Base-by-base conservation (phyloP, 2,113 vertebrate species). In the Psilopsiagon aurifrons region DNA sequence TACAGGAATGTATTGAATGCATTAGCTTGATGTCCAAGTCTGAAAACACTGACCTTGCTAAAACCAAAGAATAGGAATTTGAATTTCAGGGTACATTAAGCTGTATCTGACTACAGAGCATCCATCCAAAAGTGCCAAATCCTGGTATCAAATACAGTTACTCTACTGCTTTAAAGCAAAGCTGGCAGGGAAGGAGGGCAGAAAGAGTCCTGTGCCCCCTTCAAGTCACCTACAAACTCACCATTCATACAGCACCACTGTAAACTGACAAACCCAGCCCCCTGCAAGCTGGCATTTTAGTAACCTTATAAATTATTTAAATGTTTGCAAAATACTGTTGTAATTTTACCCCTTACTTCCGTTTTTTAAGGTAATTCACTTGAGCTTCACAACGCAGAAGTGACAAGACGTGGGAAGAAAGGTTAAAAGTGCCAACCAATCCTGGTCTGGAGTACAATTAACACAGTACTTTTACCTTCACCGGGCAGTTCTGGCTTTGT, bases 401-500 rank as follows among this genome's bases (percentile, higher is more conserved):
- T 74, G 71, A 90, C 82, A 80, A 76, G 70, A 91, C 2, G 11
- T 55, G 67, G 93, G 57, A 94, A 88, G 68, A 74, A 91, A 94
- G 84, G 92, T 95, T 90, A 80, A 63, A 77, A 83, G 73, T 88
- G 81, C 62, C 74, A 92, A 59, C n/a, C 3, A 29, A 59, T 63
- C 75, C 67, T 5, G 1, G 77, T 37, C 54, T n/a, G 35, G 63
- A 92, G 55, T 59, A 93, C 87, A 93, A 95, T 94, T 93, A 95
- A 67, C 18, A 47, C n/a, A 73, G 54, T 49, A 54, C 67, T 95
- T 95, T 87, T 6, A 83, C 59, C 67, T 91, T 62, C 82, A 62
- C n/a, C 28, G 87, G 82, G 87, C 82, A 94, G 46, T 28, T 91
- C 75, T 91, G 79, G 54, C 82, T 86, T 96, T 59, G 87, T 80